Evolutionary conservation across 2,113 vertebrate genomes (phyloP), one percentile per base, ranked within the genome.

Genomic region (Camelus dromedarius): DNA sequence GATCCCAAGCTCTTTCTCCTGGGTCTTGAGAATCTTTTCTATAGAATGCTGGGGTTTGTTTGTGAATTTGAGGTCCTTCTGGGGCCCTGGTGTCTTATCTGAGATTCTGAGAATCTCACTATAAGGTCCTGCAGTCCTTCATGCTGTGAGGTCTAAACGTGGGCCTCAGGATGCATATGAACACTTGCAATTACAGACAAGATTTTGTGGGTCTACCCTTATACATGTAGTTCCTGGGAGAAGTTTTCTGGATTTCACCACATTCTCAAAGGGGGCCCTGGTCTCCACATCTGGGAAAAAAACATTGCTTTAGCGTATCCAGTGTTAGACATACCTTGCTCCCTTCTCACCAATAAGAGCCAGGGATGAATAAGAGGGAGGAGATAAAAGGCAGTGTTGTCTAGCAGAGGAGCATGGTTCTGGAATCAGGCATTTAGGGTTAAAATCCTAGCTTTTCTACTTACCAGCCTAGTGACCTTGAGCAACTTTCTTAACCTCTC

Each of bases 401-500:
- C 16, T 16, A 83, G 56, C 2, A 83, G 19, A 15, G 19, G 64
- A 28, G 69, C 20, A 18, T 6, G n/a, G 24, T 66, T 24, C 24
- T 66, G 50, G 50, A 83, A 56, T 26, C 66, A 35, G 69, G 42
- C 6, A 30, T 88, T 70, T n/a, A 56, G 8, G 42, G 38, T 88
- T 76, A 86, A 90, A 82, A 79, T 76, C 69, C 6, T 30, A 80
- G 60, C 38, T 76, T 87, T 72, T 8, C 52, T 60, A n/a, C 32
- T 75, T 81, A 54, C 13, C 58, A 26, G 50, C 54, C 91, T 32
- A 56, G 66, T 85, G 95, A 79, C 13, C 58, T 89, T 95, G 58
- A 86, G 4, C 82, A 75, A 8, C 7, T 95, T 84, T 70, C 83
- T 80, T 62, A 56, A 42, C 75, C 19, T 96, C 48, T 95, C 80